phyloP scores from a whole-genome alignment of 2,113 vertebrate species.

The Strigops habroptila region DNA sequence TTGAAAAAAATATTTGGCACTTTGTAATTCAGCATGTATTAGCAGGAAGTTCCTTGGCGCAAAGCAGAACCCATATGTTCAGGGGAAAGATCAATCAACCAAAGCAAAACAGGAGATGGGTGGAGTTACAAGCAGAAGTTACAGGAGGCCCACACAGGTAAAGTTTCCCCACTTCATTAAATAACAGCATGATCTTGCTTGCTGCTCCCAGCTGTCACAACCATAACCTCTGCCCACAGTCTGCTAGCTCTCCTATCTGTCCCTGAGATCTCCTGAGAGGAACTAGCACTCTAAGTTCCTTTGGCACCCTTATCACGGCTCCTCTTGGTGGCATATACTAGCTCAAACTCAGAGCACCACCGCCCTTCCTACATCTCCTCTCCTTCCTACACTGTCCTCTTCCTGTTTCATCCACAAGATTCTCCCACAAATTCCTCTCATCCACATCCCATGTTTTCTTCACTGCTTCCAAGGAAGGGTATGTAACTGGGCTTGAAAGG shows the following conservation, averaged over 20 bases:
- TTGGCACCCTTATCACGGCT: background rate
- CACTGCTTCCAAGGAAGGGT: background rate
- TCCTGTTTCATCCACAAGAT: background rate
- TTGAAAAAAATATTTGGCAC: background rate
- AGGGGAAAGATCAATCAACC: background rate
- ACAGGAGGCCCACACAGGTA: background rate
- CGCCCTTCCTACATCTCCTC: background rate
- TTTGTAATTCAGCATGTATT: background rate
- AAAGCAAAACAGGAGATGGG: background rate
- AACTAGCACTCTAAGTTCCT: background rate
- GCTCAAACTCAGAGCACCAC: background rate
- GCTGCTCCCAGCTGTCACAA: background rate
- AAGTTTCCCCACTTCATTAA: background rate
- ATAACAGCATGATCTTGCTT: background rate
- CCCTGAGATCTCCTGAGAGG: background rate
- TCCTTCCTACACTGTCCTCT: background rate
- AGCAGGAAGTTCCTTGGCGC: background rate
- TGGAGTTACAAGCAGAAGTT: background rate
- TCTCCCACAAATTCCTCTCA: background rate
- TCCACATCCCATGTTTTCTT: background rate
- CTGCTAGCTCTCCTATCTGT: background rate
- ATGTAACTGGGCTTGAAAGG: background rate
- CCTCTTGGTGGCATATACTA: background rate
- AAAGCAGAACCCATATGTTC: background rate
- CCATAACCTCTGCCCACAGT: rapidly evolving